Base-by-base conservation (phyloP, 1,140 invertebrate genomes). In the Sinonovacula constricta region DNA sequence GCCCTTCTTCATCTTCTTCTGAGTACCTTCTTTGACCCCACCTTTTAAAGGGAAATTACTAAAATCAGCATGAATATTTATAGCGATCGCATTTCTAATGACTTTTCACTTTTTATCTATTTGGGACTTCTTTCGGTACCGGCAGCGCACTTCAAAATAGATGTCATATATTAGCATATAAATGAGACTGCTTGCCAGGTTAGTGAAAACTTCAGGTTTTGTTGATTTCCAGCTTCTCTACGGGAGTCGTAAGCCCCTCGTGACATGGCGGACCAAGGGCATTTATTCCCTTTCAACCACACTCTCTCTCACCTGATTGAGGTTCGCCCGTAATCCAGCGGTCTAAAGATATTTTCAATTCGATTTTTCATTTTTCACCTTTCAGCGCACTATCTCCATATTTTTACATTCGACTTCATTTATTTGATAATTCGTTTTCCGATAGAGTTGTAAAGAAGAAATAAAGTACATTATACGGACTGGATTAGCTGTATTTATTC, bases 61-160 rank as follows among this genome's bases (percentile, higher is more conserved):
- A 36, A 75, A 68, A 57, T 53, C 72, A 75, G 72, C 72, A 75
- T 75, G 72, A 75, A 75, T 75, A 75, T 75, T 75, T 75, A 75
- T 75, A 75, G 66, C 51, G 60, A 75, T 62, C 62, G 65, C 72
- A 75, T 75, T 59, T 75, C 57, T 75, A 66, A 75, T 75, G 72
- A 65, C 60, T 63, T 75, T 75, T 75, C 72, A 75, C 72, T 75
- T 75, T 75, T 75, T 14, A 75, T 75, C 62, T 63, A 65, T 60
- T 22, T 36, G 49, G 14, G 72, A 66, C 66, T 60, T 75, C 72
- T n/a, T 53, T 33, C 45, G 12, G 39, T 66, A 66, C 30, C 49
- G 56, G 31, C 56, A 75, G 34, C 49, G 31, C 30, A 39, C 34
- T 63, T 62, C 7, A 45, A 63, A 66, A 45, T 31, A 53, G 33